Evolutionary conservation across 1,140 invertebrate genomes (phyloP), one percentile per base, ranked within the genome.

Genomic region (Ctenoplectra terminalis): DNA sequence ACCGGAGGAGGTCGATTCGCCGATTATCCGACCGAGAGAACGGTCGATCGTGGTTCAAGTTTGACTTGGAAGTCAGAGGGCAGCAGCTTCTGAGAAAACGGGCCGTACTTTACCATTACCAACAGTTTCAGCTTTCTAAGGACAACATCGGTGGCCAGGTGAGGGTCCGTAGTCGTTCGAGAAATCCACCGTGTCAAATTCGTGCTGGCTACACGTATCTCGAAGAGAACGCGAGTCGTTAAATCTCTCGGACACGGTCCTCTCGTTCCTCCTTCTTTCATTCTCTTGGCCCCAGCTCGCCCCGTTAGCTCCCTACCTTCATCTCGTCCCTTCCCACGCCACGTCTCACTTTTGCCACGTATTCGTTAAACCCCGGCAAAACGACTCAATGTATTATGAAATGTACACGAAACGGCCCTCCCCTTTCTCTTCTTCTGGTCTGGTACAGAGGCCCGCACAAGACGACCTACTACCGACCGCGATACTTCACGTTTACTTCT

Each of bases 101-200:
- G 43, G 6, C 52, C 64, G 56, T 63, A 70, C 37, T 70, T 86
- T 34, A 50, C 23, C 69, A 69, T 52, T 60, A 66, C 84, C 52
- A 74, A 75, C 84, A 74, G 60, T 58, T 29, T 61, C 66, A 63
- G 54, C 43, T 50, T 87, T 77, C 82, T 43, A 63, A 71, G 43
- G 48, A 63, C 82, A 61, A 84, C 69, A 84, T 77, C 81, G 85
- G 72, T 84, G 82, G 67, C 81, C 76, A 60, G 81, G 81, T 83
- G 85, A 81, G 75, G 54, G 84, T 50, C 48, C 50, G 34, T 58
- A 83, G 77, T 64, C 77, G 60, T 84, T 86, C 48, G 81, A 87
- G 69, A 87, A 87, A 87, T 88, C 87, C 86, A 87, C 84, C 87
- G 87, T 88, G 83, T 85, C 86, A 78, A 88, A 87, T 88, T 76